Percentiles rank a stretch among this genome's conserved stretches.
Evolutionary conservation across 2,113 vertebrate genomes (phyloP).

Genomic region (Addax nasomaculatus): DNA sequence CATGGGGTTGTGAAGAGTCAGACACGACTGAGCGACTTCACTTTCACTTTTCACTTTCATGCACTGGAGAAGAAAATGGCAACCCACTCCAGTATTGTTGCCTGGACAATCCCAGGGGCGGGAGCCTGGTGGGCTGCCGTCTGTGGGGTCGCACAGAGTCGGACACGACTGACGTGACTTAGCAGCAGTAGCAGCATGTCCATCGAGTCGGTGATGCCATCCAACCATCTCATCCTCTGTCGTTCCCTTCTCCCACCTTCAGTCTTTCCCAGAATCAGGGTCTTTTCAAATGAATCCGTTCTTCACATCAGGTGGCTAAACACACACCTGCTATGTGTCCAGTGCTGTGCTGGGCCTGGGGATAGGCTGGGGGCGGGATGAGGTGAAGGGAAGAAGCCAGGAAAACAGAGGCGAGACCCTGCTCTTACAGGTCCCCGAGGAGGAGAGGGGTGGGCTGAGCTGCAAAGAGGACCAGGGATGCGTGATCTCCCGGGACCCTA

Average conservation of each 20-base stretch:
- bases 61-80: no score
- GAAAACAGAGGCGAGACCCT: not conserved
- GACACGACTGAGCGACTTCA: no score
- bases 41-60: no score
- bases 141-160: no score
- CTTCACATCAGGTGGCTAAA: not conserved
- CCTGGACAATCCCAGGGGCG: no score
- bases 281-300: not conserved
- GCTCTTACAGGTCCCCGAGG: not conserved
- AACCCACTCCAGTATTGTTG: no score
- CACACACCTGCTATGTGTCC: not conserved
- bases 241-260: not conserved
- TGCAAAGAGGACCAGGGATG: not conserved
- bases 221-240: not conserved
- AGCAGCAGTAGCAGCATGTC: not conserved
- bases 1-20: no score
- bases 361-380: not conserved
- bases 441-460: not conserved
- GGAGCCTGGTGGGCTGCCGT: no score
- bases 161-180: no score
- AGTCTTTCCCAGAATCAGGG: not conserved
- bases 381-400: not conserved
- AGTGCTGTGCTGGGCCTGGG: not conserved
- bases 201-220: not conserved
- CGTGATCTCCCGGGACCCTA: not conserved